phyloP scores from a whole-genome alignment of 2,797 vertebrate genomes.

The Lophius americanus region DNA sequence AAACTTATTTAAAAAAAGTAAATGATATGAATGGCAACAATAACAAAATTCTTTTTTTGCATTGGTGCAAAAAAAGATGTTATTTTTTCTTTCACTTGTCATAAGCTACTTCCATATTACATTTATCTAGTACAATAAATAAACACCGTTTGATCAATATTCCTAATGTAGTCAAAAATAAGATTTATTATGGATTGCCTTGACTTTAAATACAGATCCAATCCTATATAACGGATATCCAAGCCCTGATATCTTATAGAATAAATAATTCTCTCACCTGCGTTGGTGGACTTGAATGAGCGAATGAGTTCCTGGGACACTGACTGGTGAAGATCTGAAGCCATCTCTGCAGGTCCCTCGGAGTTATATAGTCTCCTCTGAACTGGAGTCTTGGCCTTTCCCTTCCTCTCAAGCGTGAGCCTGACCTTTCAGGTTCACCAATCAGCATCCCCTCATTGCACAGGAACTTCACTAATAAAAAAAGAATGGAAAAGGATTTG shows the following conservation, averaged over 20 bases:
- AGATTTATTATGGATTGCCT: background rate
- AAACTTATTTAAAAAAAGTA: background rate
- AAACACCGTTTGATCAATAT: background rate
- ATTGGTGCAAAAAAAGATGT: background rate
- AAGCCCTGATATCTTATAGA: background rate
- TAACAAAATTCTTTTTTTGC: background rate
- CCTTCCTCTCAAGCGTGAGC: slow-evolving; percentile 31
- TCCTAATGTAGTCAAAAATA: background rate
- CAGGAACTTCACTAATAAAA: background rate
- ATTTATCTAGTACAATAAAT: too few species aligned
- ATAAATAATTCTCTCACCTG: slow-evolving; percentile 54
- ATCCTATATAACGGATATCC: background rate
- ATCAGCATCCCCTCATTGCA: background rate
- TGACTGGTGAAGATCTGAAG: slow-evolving; percentile 15
- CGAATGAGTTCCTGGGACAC: slow-evolving; percentile 17
- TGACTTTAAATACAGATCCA: too few species aligned
- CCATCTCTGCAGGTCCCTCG: slow-evolving; percentile 28
- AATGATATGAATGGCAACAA: background rate
- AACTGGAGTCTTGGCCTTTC: slow-evolving; percentile 26
- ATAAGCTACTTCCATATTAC: background rate
- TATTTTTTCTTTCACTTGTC: background rate
- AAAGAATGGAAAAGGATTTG: too few species aligned
- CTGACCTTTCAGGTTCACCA: slow-evolving; percentile 22
- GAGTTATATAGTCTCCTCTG: slow-evolving; percentile 63
- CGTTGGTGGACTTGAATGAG: slow-evolving; percentile 32